Conservation (phyloP, 2,888 invertebrate genomes). For the Drosophila hawaiiensis region DNA sequence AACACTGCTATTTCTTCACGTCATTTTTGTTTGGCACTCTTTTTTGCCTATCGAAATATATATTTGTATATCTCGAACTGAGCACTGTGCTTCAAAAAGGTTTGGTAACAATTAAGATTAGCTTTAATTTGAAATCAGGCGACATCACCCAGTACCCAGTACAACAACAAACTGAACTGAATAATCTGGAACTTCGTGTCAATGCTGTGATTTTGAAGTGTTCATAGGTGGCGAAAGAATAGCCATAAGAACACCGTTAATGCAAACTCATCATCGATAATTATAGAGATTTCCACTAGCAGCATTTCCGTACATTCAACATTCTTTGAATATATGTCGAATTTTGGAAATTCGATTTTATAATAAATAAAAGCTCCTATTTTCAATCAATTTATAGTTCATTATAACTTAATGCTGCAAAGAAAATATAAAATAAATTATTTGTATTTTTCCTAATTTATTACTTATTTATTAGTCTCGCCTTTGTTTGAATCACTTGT, state of each 20-base stretch:
- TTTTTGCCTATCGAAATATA: neutral
- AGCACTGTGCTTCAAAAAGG: neutral
- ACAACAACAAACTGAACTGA: slow-evolving; percentile 44
- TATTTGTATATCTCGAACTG: neutral
- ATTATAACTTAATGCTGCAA: neutral
- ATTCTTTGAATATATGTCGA: neutral
- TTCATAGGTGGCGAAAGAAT: neutral
- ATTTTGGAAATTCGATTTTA: neutral
- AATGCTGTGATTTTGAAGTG: slow-evolving; percentile 13
- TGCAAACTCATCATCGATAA: neutral
- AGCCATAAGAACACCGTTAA: neutral
- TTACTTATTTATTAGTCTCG: neutral
- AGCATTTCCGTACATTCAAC: neutral
- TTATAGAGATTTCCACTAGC: neutral
- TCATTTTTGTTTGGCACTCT: neutral
- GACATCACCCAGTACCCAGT: slow-evolving; percentile 38
- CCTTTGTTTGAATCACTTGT: neutral
- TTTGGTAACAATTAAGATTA: neutral
- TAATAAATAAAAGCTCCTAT: neutral
- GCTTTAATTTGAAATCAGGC: neutral
- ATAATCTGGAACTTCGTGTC: slow-evolving; percentile 1
- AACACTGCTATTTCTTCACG: neutral
- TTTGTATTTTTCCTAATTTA: neutral
- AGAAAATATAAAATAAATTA: neutral
- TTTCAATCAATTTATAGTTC: neutral